phyloP scores from a whole-genome alignment of 2,888 invertebrate species.

The Julus scandinavius region DNA sequence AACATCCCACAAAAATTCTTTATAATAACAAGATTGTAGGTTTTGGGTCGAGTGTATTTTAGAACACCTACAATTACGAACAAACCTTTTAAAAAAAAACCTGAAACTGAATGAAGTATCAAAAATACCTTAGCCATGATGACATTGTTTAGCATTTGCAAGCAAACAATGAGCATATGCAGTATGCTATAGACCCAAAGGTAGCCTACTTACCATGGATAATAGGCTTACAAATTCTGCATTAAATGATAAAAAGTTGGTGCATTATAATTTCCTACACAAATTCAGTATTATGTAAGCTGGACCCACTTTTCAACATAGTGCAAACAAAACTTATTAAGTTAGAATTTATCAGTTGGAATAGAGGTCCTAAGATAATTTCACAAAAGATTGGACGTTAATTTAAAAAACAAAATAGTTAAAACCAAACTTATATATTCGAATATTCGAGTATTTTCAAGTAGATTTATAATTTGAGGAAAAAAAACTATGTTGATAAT shows the following conservation, averaged over 20 bases:
- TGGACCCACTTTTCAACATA: not conserved
- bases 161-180: not conserved
- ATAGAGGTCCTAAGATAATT: not conserved
- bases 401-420: not conserved
- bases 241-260: not conserved
- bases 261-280: not conserved
- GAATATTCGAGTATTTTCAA: not conserved
- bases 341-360: not conserved
- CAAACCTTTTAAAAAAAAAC: not conserved
- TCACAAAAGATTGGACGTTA: not conserved
- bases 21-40: conserved; percentile 9
- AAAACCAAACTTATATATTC: no score
- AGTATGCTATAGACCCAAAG: not conserved
- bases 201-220: not conserved
- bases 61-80: not conserved
- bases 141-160: not conserved
- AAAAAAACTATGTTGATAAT: not conserved
- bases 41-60: not conserved
- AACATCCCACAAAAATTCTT: not conserved
- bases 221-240: not conserved
- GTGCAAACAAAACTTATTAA: not conserved
- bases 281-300: not conserved
- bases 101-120: not conserved
- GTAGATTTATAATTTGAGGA: not conserved
- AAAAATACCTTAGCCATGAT: not conserved